phyloP scores from a whole-genome alignment of 2,888 invertebrate species.

The Tinea semifulvella region DNA sequence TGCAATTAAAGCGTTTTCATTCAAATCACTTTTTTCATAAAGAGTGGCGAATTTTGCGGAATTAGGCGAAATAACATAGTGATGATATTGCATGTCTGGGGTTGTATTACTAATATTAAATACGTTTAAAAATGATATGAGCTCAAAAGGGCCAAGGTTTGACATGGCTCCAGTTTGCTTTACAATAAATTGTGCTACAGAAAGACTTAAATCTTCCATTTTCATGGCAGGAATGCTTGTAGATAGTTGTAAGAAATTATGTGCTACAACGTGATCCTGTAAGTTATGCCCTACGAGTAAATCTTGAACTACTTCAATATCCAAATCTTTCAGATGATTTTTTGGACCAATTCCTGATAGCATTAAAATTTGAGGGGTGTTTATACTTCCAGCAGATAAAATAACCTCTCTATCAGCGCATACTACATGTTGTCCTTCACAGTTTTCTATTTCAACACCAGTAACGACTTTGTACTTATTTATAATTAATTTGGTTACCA shows the following conservation, averaged over 20 bases:
- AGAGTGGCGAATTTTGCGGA: constrained; percentile 12
- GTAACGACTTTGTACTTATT: constrained; percentile 43
- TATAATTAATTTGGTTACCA: constrained; percentile 54
- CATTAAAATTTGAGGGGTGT: constrained; percentile 52
- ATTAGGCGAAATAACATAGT: constrained; percentile 23
- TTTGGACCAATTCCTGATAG: constrained; percentile 55
- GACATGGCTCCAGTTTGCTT: constrained; percentile 64
- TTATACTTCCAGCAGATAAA: constrained; percentile 48
- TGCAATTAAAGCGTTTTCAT: constrained; percentile 18
- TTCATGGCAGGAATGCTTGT: constrained; percentile 19
- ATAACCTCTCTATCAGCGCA: constrained; percentile 49
- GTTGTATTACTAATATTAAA: constrained; percentile 61
- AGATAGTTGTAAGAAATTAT: constrained; percentile 26
- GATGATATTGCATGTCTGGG: constrained; percentile 46
- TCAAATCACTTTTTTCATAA: constrained; percentile 18
- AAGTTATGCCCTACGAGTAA: constrained; percentile 49
- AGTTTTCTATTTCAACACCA: constrained; percentile 40
- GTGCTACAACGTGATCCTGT: constrained; percentile 46
- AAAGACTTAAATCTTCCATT: constrained; percentile 19
- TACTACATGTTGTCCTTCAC: constrained; percentile 21
- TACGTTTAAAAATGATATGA: constrained; percentile 71
- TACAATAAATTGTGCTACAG: constrained; percentile 32
- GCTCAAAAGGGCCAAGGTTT: constrained; percentile 71
- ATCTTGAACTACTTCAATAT: constrained; percentile 38
- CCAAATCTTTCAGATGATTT: constrained; percentile 31